A percentile compares a stretch with the other conserved stretches of the same genome.
Conservation (phyloP, 2,888 invertebrate species). For the Drosophila acutilabella region DNA sequence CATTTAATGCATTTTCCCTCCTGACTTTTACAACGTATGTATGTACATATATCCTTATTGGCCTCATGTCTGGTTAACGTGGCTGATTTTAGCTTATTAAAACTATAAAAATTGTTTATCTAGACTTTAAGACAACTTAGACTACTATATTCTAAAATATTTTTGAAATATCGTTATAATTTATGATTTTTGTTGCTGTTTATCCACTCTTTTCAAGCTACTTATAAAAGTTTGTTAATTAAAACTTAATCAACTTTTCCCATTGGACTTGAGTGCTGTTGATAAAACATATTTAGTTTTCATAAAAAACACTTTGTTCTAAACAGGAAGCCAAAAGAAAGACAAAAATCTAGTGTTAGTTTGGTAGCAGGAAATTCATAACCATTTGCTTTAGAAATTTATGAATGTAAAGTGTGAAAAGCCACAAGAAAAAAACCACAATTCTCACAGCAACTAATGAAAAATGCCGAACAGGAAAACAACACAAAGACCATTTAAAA, state of each 20-base stretch:
- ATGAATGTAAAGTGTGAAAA: constrained; percentile 13
- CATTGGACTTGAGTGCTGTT: not conserved
- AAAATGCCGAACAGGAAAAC: constrained; percentile 18
- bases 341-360: not conserved
- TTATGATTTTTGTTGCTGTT: too few species aligned
- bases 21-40: not conserved
- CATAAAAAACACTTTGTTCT: not conserved
- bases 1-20: constrained; percentile 5
- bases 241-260: not conserved
- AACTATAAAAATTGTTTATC: too few species aligned
- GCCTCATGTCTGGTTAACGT: not conserved
- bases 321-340: not conserved
- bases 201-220: too few species aligned
- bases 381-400: constrained; percentile 27
- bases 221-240: too few species aligned
- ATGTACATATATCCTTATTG: not conserved
- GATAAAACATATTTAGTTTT: not conserved
- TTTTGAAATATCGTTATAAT: too few species aligned
- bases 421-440: constrained; percentile 30
- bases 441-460: constrained; percentile 33
- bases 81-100: too few species aligned
- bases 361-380: constrained; percentile 20
- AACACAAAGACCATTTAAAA: constrained; percentile 24
- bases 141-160: too few species aligned
- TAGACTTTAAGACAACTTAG: too few species aligned